Base-by-base conservation (phyloP, 2,113 vertebrate genomes). In the Echinops telfairi region DNA sequence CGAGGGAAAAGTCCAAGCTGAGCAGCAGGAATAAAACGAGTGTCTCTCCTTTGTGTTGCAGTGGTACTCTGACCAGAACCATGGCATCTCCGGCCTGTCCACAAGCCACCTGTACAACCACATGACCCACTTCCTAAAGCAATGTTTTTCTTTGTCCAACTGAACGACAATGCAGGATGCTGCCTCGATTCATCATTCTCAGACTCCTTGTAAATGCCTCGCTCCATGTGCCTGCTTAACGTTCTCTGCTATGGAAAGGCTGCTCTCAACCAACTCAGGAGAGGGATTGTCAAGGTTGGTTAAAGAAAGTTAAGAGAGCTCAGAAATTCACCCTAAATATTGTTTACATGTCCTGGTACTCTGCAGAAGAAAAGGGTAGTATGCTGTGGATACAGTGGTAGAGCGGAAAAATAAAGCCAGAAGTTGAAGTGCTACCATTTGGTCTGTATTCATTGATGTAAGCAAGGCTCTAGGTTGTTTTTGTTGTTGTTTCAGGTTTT, bases 41-140 rank as follows among this genome's bases (percentile, higher is more conserved):
- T 0, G 80, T 97, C 68, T 83, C 66, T 89, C 19, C 27, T 90
- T 95, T 96, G 62, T 92, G 78, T 98, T 98, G 94, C 98, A 99
- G 99, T 99, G 99, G 99, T 99, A 99, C 95, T 99, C 99, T 0
- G 99, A 99, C 97, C 99, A 98, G 97, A 98, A 99, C 95, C 99
- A 99, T 8, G 93, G 93, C 43, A 98, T 99, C 66, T 97, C 98
- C 4, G 99, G 99, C 79, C 97, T 98, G 60, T 99, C 99, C 91
- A 96, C 92, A 23, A 98, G 97, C 78, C 99, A 99, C 84, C 97
- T 98, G 38, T 99, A 99, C 96, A 99, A 88, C 17, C 99, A 99
- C 93, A 99, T 99, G 98, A 99, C 99, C 76, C 98, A 98, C 96
- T 99, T 99, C 96, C 98, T 99, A 95, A 98, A 99, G 97, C 98